Evolutionary conservation across 2,113 vertebrate genomes (phyloP).

Genomic region (Ophthalmolycus amberensis): DNA sequence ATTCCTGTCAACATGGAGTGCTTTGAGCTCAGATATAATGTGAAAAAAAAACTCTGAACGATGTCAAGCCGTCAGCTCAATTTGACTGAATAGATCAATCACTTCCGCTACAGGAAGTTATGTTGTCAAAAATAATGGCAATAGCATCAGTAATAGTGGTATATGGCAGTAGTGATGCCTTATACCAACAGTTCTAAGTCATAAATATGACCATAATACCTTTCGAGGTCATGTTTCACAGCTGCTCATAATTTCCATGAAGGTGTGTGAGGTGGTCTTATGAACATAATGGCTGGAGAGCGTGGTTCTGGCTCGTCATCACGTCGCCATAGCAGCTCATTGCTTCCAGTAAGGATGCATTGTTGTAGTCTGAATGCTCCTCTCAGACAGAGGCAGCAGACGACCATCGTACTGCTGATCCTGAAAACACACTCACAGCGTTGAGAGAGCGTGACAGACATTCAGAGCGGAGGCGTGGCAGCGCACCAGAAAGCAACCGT

Average conservation of each 20-base stretch:
- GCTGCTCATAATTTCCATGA: not conserved
- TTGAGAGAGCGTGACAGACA: conserved; percentile 14
- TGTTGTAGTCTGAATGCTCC: conserved; percentile 7
- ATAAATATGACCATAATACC: not conserved
- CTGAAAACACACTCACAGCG: conserved; percentile 5
- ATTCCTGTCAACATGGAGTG: not conserved
- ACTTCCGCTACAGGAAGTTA: not conserved
- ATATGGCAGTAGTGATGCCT: not conserved
- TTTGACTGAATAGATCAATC: not conserved
- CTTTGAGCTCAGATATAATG: not conserved
- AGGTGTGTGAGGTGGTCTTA: no score
- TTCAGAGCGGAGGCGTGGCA: conserved; percentile 5
- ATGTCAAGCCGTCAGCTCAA: not conserved
- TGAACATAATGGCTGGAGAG: not conserved
- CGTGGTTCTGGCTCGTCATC: not conserved
- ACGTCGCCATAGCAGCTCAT: conserved; percentile 15
- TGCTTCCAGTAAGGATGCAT: conserved; percentile 8
- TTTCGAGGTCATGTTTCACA: not conserved
- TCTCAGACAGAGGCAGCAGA: conserved; percentile 15
- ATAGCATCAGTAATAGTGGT: not conserved
- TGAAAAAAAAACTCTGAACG: not conserved
- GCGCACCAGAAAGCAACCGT: not conserved
- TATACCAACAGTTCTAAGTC: not conserved
- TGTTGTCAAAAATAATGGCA: not conserved
- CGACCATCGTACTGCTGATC: not conserved